phyloP scores from a whole-genome alignment of 2,888 invertebrate species.

The Flabesymbios commensalis region DNA sequence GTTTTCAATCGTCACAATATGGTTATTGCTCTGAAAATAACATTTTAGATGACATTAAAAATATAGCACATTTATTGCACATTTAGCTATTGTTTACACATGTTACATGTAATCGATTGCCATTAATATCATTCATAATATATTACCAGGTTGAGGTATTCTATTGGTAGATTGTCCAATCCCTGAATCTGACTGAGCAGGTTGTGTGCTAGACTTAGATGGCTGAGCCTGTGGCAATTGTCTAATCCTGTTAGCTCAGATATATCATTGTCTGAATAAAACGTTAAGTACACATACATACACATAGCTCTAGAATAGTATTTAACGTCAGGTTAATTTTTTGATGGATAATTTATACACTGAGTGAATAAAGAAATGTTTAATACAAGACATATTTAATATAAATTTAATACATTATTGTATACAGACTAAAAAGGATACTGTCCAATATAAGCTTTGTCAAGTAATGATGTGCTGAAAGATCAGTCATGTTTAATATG shows the following conservation, averaged over 20 bases:
- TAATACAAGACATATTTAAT: too few relatives aligned
- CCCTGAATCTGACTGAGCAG: constrained; percentile 52
- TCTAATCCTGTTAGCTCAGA: constrained; percentile 48
- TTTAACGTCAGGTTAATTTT: too few relatives aligned
- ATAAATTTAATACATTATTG: too few relatives aligned
- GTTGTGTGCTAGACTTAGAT: constrained; percentile 58
- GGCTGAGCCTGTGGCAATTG: constrained; percentile 48
- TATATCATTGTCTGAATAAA: constrained; percentile 49
- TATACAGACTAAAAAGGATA: constrained; percentile 42
- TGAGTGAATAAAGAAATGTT: too few relatives aligned
- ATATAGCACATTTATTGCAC: too few relatives aligned
- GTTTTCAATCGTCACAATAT: constrained; percentile 53
- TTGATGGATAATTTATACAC: too few relatives aligned
- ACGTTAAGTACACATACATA: background rate
- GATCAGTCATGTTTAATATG: constrained; percentile 51
- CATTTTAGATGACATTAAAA: too few relatives aligned
- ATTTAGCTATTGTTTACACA: too few relatives aligned
- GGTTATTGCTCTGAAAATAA: constrained; percentile 56
- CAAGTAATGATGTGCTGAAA: constrained; percentile 53
- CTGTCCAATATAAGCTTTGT: constrained; percentile 52
- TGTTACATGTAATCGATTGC: too few relatives aligned
- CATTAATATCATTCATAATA: too few relatives aligned
- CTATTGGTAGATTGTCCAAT: constrained; percentile 53
- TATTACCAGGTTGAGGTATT: constrained; percentile 53
- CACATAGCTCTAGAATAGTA: too few relatives aligned